Evolutionary conservation across 64 coral and sea anemone species (phyloP).

Genomic region (Montipora sp.): DNA sequence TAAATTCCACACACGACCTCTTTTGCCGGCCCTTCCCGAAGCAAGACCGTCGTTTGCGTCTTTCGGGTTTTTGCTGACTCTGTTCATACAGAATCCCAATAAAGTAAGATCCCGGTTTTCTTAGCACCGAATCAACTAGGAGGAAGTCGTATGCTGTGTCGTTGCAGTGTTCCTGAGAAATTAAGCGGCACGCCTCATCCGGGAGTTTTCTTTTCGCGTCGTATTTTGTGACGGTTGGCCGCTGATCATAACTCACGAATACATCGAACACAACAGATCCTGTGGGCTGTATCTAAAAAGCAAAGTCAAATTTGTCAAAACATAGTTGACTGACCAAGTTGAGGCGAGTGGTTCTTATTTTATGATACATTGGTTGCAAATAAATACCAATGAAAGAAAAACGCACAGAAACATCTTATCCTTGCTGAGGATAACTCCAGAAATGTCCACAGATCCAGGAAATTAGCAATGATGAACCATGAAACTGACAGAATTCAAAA

Average conservation of each 20-base stretch:
- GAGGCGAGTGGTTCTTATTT: too few relatives aligned
- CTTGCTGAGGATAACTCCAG: too few relatives aligned
- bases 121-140: slow-evolving; percentile 33
- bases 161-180: background rate
- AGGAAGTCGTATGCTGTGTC: slow-evolving; percentile 23
- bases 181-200: background rate
- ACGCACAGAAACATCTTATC: too few relatives aligned
- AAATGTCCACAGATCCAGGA: too few relatives aligned
- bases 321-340: too few relatives aligned
- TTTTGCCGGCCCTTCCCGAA: slow-evolving; percentile 51
- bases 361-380: too few relatives aligned
- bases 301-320: background rate
- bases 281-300: slow-evolving; percentile 17
- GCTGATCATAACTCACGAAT: slow-evolving; percentile 35
- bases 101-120: slow-evolving; percentile 38
- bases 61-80: background rate
- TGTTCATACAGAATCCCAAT: slow-evolving; percentile 62
- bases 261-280: background rate
- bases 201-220: slow-evolving; percentile 35
- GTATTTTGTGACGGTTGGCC: slow-evolving; percentile 55
- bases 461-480: too few relatives aligned
- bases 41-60: slow-evolving; percentile 76
- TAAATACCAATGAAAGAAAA: too few relatives aligned
- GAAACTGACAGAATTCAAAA: too few relatives aligned
- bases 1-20: slow-evolving; percentile 82